Conservation (phyloP, 2,113 vertebrate genomes). For the Pachycephala philippinensis region DNA sequence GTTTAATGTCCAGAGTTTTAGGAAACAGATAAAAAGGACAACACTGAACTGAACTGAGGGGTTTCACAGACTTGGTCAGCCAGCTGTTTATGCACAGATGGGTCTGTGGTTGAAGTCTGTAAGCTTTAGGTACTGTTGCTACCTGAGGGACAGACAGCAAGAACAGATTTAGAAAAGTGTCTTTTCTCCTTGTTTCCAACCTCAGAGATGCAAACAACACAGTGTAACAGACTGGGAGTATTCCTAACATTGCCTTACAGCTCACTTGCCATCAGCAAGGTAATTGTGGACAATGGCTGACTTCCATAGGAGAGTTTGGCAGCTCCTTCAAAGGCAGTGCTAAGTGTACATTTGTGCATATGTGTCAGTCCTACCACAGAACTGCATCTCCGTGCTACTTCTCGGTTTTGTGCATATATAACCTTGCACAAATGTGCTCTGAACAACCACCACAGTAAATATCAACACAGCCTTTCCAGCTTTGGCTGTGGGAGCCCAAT, state of each 20-base stretch:
- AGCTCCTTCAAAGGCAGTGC: not conserved
- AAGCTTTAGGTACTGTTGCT: not conserved
- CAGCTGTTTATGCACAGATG: not conserved
- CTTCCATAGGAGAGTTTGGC: not conserved
- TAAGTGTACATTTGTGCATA: fast-evolving
- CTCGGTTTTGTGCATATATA: fast-evolving
- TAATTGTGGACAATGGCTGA: not conserved
- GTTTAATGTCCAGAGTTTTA: not conserved
- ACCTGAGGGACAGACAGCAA: not conserved
- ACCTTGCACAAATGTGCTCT: not conserved
- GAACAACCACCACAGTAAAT: not conserved
- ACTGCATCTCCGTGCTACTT: not conserved
- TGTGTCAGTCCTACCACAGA: not conserved
- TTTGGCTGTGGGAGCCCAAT: not conserved
- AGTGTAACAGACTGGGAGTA: not conserved
- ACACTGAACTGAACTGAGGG: not conserved
- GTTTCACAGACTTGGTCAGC: not conserved
- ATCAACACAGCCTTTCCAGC: not conserved
- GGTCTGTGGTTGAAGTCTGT: not conserved
- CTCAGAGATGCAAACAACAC: not conserved
- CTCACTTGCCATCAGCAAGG: not conserved
- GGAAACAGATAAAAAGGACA: not conserved
- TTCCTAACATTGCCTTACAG: not conserved
- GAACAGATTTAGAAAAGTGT: not conserved
- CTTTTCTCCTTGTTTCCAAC: not conserved